Conservation (phyloP, 2,113 vertebrate genomes). For the pig (Sus scrofa) region DNA sequence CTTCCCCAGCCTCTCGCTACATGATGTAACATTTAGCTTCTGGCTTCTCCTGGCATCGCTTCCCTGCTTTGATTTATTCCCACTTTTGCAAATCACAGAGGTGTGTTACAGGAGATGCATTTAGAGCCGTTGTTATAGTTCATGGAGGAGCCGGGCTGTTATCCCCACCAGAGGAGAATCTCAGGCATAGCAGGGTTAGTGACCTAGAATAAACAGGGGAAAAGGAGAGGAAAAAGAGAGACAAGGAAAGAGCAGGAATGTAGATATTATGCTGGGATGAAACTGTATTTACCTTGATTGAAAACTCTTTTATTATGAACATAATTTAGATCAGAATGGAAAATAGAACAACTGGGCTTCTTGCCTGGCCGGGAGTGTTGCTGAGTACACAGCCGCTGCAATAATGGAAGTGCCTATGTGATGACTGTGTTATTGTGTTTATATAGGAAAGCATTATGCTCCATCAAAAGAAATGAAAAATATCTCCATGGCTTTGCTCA, state of each 20-base stretch:
- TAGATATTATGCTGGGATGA: slow-evolving; percentile 77
- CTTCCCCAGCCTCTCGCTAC: slow-evolving; percentile 82
- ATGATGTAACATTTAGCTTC: slow-evolving; percentile 90
- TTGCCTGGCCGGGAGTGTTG: slow-evolving; percentile 82
- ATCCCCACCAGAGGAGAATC: slow-evolving; percentile 84
- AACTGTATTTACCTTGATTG: slow-evolving; percentile 87
- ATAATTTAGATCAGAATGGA: slow-evolving; percentile 86
- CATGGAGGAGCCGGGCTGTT: slow-evolving; percentile 84
- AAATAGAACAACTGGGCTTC: slow-evolving; percentile 81
- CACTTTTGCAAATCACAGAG: slow-evolving; percentile 88
- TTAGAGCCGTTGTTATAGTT: slow-evolving; percentile 85
- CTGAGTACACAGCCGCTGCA: slow-evolving; percentile 71
- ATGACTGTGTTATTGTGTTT: slow-evolving; percentile 88
- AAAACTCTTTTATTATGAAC: slow-evolving; percentile 88
- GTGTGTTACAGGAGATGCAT: slow-evolving; percentile 85
- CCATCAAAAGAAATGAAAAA: slow-evolving; percentile 87
- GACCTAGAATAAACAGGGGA: slow-evolving; percentile 84
- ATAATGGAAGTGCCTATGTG: slow-evolving; percentile 84
- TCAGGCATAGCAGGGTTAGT: slow-evolving; percentile 79
- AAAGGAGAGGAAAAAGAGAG: slow-evolving; percentile 73
- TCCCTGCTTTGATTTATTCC: slow-evolving; percentile 88
- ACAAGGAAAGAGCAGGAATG: slow-evolving; percentile 54
- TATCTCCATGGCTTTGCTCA: slow-evolving; percentile 85
- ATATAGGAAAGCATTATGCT: slow-evolving; percentile 85
- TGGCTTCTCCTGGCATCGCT: slow-evolving; percentile 86